These are phyloP conservation scores for Listronotus oregonensis DNA, from an alignment of 1,140 invertebrate genomes.

Conservation along the genomic window DNA sequence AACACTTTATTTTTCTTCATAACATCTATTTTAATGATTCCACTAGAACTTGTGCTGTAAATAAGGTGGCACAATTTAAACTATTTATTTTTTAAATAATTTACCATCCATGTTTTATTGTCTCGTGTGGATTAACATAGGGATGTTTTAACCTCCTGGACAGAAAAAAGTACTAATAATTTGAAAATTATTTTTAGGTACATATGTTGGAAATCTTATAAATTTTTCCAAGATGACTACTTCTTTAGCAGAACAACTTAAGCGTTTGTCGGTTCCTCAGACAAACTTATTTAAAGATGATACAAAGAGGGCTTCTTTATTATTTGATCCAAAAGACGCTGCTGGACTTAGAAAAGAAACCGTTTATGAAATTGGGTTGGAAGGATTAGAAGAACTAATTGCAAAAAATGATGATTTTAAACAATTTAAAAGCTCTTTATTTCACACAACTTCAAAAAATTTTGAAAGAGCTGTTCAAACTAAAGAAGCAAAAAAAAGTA, in stretches of 20 bases:
- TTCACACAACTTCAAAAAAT: conserved; percentile 71
- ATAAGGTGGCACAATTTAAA: no score
- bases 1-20: no score
- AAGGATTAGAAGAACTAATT: conserved; percentile 82
- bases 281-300: conserved; percentile 70
- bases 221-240: conserved; percentile 61
- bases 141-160: no score
- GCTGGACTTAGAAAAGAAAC: conserved; percentile 81
- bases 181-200: no score
- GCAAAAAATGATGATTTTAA: conserved; percentile 72
- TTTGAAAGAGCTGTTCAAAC: conserved; percentile 82
- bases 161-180: no score
- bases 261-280: conserved; percentile 78
- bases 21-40: no score
- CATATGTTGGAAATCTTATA: no score
- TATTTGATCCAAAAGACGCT: conserved; percentile 89
- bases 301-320: conserved; percentile 76
- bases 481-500: conserved; percentile 72
- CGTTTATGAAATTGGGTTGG: conserved; percentile 82
- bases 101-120: no score
- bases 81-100: no score
- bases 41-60: no score
- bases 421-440: conserved; percentile 77
- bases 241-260: conserved; percentile 82
- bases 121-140: no score